These are phyloP conservation scores for Cotesia congregata DNA, from an alignment of 2,888 invertebrate genomes.

Conservation along the genomic window DNA sequence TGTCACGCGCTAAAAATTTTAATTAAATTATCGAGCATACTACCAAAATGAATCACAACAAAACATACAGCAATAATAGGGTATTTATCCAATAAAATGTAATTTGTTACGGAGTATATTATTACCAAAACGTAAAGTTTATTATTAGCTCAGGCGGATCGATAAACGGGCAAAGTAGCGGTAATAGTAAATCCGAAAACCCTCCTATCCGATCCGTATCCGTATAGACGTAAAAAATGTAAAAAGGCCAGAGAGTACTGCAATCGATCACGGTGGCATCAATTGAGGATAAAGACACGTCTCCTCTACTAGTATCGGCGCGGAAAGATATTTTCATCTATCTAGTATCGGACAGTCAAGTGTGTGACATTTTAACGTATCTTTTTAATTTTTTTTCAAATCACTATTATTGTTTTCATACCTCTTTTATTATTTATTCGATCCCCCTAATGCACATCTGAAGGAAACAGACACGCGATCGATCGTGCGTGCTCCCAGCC, in stretches of 20 bases:
- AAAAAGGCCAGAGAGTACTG: conserved; percentile 1
- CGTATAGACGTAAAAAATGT: neutral
- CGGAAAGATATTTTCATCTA: neutral
- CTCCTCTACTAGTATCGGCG: neutral
- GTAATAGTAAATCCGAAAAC: neutral
- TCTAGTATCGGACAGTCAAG: neutral
- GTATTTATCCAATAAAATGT: neutral
- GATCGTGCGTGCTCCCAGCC: conserved; percentile 17
- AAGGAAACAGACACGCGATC: conserved; percentile 29
- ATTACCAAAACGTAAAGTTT: neutral
- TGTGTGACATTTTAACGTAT: neutral
- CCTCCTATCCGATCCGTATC: neutral
- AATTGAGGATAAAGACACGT: neutral
- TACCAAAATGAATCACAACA: no score
- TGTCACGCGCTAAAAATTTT: neutral
- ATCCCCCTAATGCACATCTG: conserved; percentile 23
- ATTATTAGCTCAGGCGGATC: neutral
- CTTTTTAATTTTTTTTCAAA: neutral
- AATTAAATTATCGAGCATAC: neutral
- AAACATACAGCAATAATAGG: no score
- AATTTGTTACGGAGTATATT: neutral
- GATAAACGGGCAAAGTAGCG: neutral
- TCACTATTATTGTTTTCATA: neutral
- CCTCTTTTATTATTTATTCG: conserved; percentile 20
- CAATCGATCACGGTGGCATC: conserved; percentile 1